Base-by-base conservation (phyloP, 2,888 invertebrate genomes). In the Mimas tiliae region DNA sequence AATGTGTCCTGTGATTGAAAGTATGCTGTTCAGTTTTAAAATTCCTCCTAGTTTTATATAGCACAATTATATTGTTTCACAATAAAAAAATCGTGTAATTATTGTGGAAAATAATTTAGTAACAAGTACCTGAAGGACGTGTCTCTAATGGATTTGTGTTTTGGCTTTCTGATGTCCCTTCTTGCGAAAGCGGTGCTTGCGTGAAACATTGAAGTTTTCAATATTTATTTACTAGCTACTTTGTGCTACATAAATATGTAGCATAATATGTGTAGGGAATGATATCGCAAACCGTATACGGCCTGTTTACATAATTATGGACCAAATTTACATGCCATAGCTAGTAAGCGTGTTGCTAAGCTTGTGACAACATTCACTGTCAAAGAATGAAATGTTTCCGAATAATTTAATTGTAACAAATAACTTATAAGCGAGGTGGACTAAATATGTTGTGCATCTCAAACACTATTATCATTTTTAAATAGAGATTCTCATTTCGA, bases 161-260 rank as follows among this genome's bases (percentile, higher is more conserved):
- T 50, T 50, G 50, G 19, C 19, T 50, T 50, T 50, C 50, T 50
- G 50, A 19, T 11, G 50, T 50, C 11, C 50, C 50, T 19, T 50
- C 50, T 50, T 50, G 50, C 19, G 19, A 50, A 19, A 9, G 19
- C 19, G 50, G 50, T 50, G 19, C 50, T 50, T 50, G 50, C 50
- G 50, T 50, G 50, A 50, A 50, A 50, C 19, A 50, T 50, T 19
- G 8, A 50, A 50, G 50, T 50, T 19, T n/a, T 50, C 9, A 8
- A 19, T 11, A 11, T 19, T 50, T 19, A 50, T 9, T 19, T 0
- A 19, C 19, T 50, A 50, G 19, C 50, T 50, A 19, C 8, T 19
- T 50, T 50, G n/a, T n/a, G 8, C 19, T 19, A 50, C 0, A 19
- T 7, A 50, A 16, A 50, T 50, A 19, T 19, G 7, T 4, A 19